Evolutionary conservation across 2,797 vertebrate genomes (phyloP).

Genomic region (Sylvia borin): DNA sequence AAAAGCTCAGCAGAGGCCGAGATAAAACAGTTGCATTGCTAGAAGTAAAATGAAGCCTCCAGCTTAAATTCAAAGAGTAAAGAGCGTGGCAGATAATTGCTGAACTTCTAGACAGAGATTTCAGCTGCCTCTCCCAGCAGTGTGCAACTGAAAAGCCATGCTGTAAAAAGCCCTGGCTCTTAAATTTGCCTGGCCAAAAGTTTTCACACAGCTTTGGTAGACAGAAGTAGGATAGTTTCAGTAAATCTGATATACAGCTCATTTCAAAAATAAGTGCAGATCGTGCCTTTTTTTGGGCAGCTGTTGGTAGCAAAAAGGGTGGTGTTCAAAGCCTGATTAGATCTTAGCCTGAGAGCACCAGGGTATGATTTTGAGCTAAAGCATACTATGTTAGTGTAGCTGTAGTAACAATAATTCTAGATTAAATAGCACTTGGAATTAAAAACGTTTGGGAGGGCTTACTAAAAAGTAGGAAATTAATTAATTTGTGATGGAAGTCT

Average conservation of each 20-base stretch:
- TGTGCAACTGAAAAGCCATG: not conserved
- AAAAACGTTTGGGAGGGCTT: not conserved
- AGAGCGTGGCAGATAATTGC: not conserved
- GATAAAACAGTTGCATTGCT: not conserved
- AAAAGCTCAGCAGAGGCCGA: not conserved
- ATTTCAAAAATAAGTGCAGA: not conserved
- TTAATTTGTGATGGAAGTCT: not conserved
- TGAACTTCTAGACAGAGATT: slow-evolving; percentile 1
- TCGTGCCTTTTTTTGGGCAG: not conserved
- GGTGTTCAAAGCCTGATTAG: not conserved
- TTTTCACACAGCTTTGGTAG: not conserved
- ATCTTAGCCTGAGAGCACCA: not conserved
- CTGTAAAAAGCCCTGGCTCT: not conserved
- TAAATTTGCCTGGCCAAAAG: not conserved
- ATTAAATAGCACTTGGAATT: not conserved
- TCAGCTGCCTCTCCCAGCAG: not conserved
- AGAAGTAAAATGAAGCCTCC: not conserved
- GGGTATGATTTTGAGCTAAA: not conserved
- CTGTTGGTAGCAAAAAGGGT: not conserved
- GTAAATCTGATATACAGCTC: not conserved
- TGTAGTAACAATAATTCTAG: not conserved
- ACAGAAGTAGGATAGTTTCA: not conserved
- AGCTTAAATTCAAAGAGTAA: not conserved
- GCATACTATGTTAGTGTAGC: not conserved
- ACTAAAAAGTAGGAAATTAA: not conserved